A percentile compares a stretch with the other conserved stretches of the same genome.
phyloP scores from a whole-genome alignment of 2,888 invertebrate genomes.

The Zhengitettix transpicula region DNA sequence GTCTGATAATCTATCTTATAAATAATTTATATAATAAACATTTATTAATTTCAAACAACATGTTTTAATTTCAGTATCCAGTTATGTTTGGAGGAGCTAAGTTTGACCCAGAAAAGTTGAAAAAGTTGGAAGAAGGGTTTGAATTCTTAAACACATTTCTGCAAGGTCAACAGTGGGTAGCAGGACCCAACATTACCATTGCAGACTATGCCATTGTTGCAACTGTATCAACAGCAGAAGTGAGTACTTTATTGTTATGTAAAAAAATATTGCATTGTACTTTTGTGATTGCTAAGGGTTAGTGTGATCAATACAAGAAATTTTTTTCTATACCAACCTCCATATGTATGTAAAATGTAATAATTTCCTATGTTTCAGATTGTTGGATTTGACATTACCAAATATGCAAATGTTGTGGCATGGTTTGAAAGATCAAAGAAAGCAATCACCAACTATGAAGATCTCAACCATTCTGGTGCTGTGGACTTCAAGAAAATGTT shows the following conservation, averaged over 20 bases:
- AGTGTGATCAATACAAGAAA: too few relatives aligned
- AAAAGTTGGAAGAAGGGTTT: slow-evolving; percentile 50
- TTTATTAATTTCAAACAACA: too few relatives aligned
- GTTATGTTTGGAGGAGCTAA: slow-evolving; percentile 42
- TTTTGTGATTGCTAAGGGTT: too few relatives aligned
- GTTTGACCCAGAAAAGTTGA: slow-evolving; percentile 45
- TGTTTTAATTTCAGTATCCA: slow-evolving; percentile 33
- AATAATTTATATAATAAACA: too few relatives aligned
- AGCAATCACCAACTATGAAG: slow-evolving; percentile 40
- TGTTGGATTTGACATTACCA: slow-evolving; percentile 44
- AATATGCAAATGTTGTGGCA: slow-evolving; percentile 47
- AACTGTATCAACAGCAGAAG: slow-evolving; percentile 52
- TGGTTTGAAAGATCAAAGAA: slow-evolving; percentile 42
- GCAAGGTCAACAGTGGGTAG: slow-evolving; percentile 48
- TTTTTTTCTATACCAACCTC: too few relatives aligned
- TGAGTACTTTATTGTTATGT: slow-evolving; percentile 17
- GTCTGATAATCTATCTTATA: not conserved
- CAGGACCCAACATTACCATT: slow-evolving; percentile 55
- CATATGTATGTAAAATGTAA: too few relatives aligned
- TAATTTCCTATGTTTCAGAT: slow-evolving; percentile 15
- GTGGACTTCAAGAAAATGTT: slow-evolving; percentile 9
- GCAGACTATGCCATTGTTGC: slow-evolving; percentile 59
- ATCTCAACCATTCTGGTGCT: slow-evolving; percentile 14
- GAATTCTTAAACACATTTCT: slow-evolving; percentile 55
- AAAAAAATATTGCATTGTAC: too few relatives aligned